phyloP scores from a whole-genome alignment of 1,140 invertebrate genomes.

The Tribolium castaneum region DNA sequence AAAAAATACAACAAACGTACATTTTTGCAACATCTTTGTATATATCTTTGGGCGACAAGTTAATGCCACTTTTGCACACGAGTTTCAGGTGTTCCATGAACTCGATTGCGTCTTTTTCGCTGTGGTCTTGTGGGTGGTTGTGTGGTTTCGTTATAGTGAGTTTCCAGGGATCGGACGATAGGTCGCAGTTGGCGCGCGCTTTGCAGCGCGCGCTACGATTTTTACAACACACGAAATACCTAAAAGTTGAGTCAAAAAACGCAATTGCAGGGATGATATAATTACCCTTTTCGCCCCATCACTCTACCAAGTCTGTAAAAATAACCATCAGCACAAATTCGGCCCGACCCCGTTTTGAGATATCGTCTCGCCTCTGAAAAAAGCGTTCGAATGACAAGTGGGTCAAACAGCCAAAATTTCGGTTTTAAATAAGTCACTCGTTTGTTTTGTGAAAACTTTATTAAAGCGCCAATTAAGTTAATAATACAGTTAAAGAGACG shows the following conservation, averaged over 20 bases:
- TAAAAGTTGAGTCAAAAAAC: neutral
- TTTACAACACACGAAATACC: neutral
- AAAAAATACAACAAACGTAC: neutral
- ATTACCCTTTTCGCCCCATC: neutral
- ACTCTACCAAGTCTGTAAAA: neutral
- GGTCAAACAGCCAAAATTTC: no score
- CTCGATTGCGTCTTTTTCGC: neutral
- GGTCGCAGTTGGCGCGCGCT: neutral
- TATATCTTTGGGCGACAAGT: neutral
- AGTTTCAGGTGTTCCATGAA: neutral
- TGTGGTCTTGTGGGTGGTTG: conserved; percentile 45
- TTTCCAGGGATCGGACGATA: neutral
- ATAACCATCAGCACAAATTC: neutral
- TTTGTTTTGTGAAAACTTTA: no score
- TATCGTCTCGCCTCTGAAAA: neutral
- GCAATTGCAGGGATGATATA: neutral
- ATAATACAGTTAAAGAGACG: no score
- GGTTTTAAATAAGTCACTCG: no score
- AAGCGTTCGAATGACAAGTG: neutral
- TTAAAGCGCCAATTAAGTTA: no score
- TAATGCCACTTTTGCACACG: neutral
- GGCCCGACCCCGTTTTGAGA: neutral
- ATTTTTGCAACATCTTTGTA: neutral
- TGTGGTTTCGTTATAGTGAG: conserved; percentile 41
- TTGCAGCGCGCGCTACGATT: neutral